Percentiles rank a stretch among this genome's conserved stretches.
These are phyloP conservation scores for Epinephelus moara DNA, from an alignment of 2,113 vertebrate genomes.

Conservation along the genomic window DNA sequence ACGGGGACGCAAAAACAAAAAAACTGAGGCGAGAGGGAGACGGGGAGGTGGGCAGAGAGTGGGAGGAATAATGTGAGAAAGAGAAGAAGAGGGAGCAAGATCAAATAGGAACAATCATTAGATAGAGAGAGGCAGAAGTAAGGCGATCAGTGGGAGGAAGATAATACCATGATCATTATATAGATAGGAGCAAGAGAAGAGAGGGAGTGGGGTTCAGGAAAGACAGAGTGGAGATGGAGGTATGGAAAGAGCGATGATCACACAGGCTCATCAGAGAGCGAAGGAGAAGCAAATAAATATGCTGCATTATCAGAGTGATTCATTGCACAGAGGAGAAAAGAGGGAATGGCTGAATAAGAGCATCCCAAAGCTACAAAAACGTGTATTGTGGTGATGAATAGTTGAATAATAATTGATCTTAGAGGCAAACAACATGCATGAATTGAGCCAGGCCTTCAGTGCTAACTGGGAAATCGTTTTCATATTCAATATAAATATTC, in stretches of 20 bases:
- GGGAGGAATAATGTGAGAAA: constrained; percentile 63
- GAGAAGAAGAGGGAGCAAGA: constrained; percentile 34
- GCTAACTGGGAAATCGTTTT: constrained; percentile 7
- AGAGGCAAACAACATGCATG: constrained; percentile 10
- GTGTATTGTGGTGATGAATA: constrained; percentile 7
- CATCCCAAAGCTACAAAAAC: constrained; percentile 6
- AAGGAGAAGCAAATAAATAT: constrained; percentile 3
- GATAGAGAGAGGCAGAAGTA: constrained; percentile 45
- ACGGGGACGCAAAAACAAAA: constrained; percentile 2
- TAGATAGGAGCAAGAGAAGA: constrained; percentile 20
- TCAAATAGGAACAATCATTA: constrained; percentile 68
- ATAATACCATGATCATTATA: constrained; percentile 59
- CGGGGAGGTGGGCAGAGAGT: constrained; percentile 46
- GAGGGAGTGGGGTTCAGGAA: neutral
- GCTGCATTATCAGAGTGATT: constrained; percentile 24
- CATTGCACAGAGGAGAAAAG: neutral
- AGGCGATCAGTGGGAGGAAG: constrained; percentile 52
- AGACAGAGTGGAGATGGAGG: constrained; percentile 6
- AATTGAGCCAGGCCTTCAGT: neutral
- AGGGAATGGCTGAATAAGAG: constrained; percentile 5
- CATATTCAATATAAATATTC: constrained; percentile 33
- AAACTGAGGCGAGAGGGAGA: constrained; percentile 16
- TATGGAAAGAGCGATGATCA: constrained; percentile 37
- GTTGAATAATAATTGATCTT: constrained; percentile 45
- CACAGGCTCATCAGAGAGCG: constrained; percentile 16